phyloP scores from a whole-genome alignment of 2,888 invertebrate species.

The Oligia latruncula region DNA sequence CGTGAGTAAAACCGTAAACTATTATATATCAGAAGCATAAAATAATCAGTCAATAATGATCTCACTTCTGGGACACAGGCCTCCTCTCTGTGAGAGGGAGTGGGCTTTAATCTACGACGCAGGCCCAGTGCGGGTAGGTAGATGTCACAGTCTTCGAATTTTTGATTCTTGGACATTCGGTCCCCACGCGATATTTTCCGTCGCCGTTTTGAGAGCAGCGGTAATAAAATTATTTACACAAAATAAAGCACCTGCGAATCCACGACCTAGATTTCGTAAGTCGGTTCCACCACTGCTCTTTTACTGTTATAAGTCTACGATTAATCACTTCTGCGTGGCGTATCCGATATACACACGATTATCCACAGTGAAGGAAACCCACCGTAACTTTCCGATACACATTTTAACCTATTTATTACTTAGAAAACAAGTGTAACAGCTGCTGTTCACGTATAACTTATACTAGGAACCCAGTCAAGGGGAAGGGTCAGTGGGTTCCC shows the following conservation, averaged over 20 bases:
- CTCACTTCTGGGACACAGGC: too few relatives aligned
- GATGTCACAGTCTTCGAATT: background rate
- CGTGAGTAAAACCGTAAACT: background rate
- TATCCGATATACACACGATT: background rate
- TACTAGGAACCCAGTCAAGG: conserved; percentile 11
- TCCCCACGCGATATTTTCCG: background rate
- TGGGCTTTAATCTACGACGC: too few relatives aligned
- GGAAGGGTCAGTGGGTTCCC: conserved; percentile 23
- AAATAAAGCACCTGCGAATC: background rate
- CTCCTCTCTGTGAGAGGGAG: too few relatives aligned
- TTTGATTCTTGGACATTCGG: background rate
- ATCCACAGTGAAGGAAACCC: background rate
- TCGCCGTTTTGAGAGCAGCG: too few relatives aligned
- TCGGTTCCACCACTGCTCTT: background rate
- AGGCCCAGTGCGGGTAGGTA: background rate
- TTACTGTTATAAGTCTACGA: background rate
- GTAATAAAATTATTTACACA: background rate
- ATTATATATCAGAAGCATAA: too few relatives aligned
- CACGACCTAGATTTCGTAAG: background rate
- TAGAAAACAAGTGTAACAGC: conserved; percentile 30
- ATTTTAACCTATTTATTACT: conserved; percentile 11
- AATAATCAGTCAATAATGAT: too few relatives aligned
- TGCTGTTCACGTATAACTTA: conserved; percentile 21
- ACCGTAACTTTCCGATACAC: conserved; percentile 2
- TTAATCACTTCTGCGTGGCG: conserved; percentile 11